phyloP scores from a whole-genome alignment of 2,797 vertebrate genomes.

The Mareca penelope region DNA sequence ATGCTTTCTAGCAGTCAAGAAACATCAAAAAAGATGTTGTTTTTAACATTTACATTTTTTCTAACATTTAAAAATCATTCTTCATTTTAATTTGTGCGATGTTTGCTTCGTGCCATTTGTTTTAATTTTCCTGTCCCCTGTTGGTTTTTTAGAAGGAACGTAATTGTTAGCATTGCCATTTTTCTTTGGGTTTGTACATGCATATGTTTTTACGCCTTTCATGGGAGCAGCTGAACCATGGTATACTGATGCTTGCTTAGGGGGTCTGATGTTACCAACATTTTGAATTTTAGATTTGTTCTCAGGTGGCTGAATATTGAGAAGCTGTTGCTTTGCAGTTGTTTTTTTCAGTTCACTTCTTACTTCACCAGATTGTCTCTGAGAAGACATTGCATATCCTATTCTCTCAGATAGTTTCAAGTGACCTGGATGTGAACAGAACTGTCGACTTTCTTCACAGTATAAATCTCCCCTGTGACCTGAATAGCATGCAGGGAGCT shows the following conservation, averaged over 20 bases:
- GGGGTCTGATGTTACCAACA: slow-evolving; percentile 62
- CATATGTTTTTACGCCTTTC: slow-evolving; percentile 30
- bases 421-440: not conserved
- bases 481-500: slow-evolving; percentile 17
- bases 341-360: slow-evolving; percentile 62
- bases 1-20: not conserved
- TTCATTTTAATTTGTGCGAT: slow-evolving; percentile 39
- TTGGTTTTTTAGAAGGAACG: not conserved
- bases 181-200: slow-evolving; percentile 58
- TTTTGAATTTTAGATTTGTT: slow-evolving; percentile 53
- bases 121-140: slow-evolving; percentile 69
- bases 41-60: no score
- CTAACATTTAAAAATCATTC: not conserved
- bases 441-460: not conserved
- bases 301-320: not conserved
- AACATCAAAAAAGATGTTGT: not conserved
- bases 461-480: slow-evolving; percentile 12
- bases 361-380: not conserved
- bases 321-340: slow-evolving; percentile 1
- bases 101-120: slow-evolving; percentile 56
- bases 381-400: not conserved
- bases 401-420: not conserved
- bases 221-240: slow-evolving; percentile 8
- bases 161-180: slow-evolving; percentile 47
- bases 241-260: not conserved